These are phyloP conservation scores for Idaea straminata DNA, from an alignment of 2,888 invertebrate genomes.

Conservation along the genomic window DNA sequence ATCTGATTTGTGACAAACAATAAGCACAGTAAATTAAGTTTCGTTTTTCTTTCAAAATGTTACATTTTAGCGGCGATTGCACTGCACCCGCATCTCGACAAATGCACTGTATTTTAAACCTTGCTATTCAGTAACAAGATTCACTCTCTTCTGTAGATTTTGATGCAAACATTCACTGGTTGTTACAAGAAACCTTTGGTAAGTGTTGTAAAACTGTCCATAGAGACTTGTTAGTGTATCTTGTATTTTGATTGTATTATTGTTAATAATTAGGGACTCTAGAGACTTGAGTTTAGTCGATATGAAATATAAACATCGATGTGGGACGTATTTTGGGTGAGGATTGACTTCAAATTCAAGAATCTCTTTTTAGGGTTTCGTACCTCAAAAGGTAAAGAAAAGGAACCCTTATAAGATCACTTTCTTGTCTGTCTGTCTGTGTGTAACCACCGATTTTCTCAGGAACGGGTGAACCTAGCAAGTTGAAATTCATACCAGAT, in stretches of 20 bases:
- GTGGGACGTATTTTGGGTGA: background rate
- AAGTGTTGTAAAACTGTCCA: conserved; percentile 29
- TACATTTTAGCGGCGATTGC: conserved; percentile 28
- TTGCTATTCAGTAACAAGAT: background rate
- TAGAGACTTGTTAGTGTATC: conserved; percentile 54
- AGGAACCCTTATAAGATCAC: too few relatives aligned
- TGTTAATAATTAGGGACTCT: conserved; percentile 53
- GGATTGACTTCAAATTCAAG: too few relatives aligned
- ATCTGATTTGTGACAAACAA: too few relatives aligned
- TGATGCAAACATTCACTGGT: conserved; percentile 11
- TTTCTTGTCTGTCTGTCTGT: too few relatives aligned
- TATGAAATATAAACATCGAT: background rate
- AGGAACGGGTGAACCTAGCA: too few relatives aligned
- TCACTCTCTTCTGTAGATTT: background rate
- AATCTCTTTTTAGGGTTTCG: too few relatives aligned
- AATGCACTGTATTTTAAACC: background rate
- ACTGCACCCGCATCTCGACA: conserved; percentile 12
- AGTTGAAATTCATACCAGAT: too few relatives aligned
- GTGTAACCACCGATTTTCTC: too few relatives aligned
- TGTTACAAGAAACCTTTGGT: conserved; percentile 1
- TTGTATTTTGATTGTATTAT: conserved; percentile 51
- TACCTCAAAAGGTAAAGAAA: too few relatives aligned
- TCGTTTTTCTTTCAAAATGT: background rate
- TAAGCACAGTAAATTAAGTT: too few relatives aligned
- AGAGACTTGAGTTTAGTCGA: conserved; percentile 21